phyloP scores from a whole-genome alignment of 1,140 invertebrate species.

The Caenorhabditis brenneri region DNA sequence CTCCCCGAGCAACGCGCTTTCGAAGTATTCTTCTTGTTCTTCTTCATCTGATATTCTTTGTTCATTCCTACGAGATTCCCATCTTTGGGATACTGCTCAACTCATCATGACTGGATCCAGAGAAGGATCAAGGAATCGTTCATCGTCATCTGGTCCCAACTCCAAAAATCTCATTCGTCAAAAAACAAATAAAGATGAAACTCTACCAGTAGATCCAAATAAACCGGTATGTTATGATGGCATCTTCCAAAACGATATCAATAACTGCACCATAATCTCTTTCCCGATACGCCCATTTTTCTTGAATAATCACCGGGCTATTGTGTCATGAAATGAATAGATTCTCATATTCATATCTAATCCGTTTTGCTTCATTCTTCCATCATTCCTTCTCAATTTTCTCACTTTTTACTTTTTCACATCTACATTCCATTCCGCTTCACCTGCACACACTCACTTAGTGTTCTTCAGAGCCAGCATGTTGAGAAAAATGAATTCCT shows the following conservation, averaged over 20 bases:
- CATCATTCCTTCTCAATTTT: background rate
- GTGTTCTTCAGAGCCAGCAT: background rate
- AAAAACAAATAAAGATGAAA: background rate
- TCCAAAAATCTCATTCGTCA: background rate
- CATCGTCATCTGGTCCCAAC: too few relatives aligned
- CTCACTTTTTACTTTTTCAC: background rate
- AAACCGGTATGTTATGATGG: background rate
- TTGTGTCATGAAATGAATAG: background rate
- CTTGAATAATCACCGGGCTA: background rate
- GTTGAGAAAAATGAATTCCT: constrained; percentile 4
- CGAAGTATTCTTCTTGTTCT: background rate
- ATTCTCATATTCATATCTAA: background rate
- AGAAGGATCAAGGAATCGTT: too few relatives aligned
- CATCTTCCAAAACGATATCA: background rate
- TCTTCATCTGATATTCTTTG: background rate
- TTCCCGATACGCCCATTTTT: background rate
- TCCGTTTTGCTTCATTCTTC: background rate
- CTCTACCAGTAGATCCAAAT: background rate
- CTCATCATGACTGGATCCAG: too few relatives aligned
- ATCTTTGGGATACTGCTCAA: too few relatives aligned
- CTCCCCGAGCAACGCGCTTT: constrained; percentile 33
- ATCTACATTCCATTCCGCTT: background rate
- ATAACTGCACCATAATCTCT: background rate
- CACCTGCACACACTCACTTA: background rate
- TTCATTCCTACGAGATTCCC: background rate